phyloP scores from a whole-genome alignment of 2,113 vertebrate genomes.

The Rynchops niger region DNA sequence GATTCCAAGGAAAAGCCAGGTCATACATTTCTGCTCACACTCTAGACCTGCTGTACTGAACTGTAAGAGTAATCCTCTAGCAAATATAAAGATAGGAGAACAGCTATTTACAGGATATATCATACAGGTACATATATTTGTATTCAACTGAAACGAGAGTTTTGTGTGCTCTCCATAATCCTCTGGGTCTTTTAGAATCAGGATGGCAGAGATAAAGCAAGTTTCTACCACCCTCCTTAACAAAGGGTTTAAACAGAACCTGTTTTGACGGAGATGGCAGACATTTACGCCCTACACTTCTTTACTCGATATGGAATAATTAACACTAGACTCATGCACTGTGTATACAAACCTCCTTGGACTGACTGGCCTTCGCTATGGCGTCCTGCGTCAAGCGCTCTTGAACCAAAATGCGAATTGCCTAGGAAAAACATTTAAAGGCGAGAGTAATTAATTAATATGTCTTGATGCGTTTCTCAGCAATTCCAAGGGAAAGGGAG shows the following conservation, averaged over 20 bases:
- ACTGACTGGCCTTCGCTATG: conserved; percentile 87
- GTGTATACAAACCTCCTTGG: conserved; percentile 83
- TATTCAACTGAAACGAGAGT: not conserved
- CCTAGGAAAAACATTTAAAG: conserved; percentile 70
- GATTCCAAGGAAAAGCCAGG: not conserved
- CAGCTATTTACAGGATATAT: not conserved
- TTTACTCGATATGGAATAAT: fast-evolving
- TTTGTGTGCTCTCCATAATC: not conserved
- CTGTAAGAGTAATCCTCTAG: not conserved
- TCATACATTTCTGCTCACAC: not conserved
- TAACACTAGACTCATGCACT: fast-evolving
- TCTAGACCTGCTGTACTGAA: not conserved
- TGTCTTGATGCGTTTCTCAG: not conserved
- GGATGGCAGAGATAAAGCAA: not conserved
- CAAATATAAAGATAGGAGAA: not conserved
- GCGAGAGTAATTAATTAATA: not conserved
- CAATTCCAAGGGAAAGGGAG: not conserved
- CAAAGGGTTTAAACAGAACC: fast-evolving
- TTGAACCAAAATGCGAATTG: conserved; percentile 94
- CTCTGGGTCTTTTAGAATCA: not conserved
- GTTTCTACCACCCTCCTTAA: not conserved
- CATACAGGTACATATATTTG: not conserved
- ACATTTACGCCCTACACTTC: fast-evolving
- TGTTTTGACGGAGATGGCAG: not conserved
- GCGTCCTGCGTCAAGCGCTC: conserved; percentile 92